Conservation (phyloP, 2,888 invertebrate species). For the Crocallis elinguaria region DNA sequence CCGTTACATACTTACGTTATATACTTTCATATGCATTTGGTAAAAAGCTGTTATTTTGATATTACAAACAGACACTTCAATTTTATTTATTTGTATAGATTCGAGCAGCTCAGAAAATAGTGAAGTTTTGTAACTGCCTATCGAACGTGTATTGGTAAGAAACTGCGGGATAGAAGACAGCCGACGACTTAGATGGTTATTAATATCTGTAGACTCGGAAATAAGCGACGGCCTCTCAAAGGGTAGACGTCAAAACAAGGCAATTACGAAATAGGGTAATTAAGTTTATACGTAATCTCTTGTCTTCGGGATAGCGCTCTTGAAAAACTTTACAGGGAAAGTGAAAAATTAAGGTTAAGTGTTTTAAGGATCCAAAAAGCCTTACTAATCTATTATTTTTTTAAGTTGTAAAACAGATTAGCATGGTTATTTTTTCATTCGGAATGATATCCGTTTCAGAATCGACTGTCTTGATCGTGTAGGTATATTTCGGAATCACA, state of each 20-base stretch:
- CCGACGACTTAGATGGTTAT: constrained; percentile 77
- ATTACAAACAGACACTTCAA: no score
- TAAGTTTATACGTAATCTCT: constrained; percentile 76
- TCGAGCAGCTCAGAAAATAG: background rate
- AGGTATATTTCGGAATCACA: no score
- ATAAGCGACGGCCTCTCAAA: constrained; percentile 77
- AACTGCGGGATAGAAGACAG: constrained; percentile 68
- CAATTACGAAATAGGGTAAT: constrained; percentile 81
- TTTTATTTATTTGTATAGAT: no score
- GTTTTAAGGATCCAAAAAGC: background rate
- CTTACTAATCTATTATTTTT: background rate
- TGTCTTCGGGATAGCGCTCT: constrained; percentile 53
- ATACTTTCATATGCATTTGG: no score
- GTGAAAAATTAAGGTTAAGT: background rate
- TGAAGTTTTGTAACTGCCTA: constrained; percentile 5
- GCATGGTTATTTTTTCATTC: background rate
- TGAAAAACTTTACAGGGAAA: constrained; percentile 19
- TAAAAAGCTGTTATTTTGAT: no score
- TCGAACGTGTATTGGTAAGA: background rate
- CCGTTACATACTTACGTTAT: no score
- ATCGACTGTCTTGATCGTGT: no score
- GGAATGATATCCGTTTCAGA: no score
- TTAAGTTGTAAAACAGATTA: background rate
- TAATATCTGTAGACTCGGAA: constrained; percentile 80
- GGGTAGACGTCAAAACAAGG: constrained; percentile 82